Conservation (phyloP, 2,797 vertebrate genomes). For the Xerus rutilus region DNA sequence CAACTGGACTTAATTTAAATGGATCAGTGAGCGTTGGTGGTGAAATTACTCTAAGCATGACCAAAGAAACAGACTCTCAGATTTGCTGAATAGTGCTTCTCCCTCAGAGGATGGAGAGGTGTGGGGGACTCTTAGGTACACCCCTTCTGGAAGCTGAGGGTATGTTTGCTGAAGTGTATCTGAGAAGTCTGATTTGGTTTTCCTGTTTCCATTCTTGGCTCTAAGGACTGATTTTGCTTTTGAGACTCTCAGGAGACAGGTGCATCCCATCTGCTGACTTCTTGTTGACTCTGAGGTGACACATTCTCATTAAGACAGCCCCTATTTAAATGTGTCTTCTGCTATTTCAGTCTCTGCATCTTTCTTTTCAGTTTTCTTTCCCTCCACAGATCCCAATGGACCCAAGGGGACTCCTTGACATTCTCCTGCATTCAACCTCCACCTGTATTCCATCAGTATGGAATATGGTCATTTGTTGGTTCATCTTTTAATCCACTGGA, state of each 20-base stretch:
- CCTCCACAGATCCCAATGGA: neutral
- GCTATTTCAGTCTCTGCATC: neutral
- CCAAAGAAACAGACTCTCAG: neutral
- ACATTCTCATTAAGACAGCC: conserved; percentile 1
- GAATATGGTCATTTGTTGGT: conserved; percentile 2
- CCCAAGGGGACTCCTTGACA: neutral
- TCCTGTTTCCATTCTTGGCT: conserved; percentile 47
- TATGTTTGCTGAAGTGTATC: conserved; percentile 37
- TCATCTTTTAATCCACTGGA: conserved; percentile 52
- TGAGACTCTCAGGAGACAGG: conserved; percentile 17
- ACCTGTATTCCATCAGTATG: conserved; percentile 56
- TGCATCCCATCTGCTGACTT: conserved; percentile 46
- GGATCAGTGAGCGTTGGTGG: neutral
- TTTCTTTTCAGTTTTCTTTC: conserved; percentile 27
- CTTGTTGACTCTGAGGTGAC: neutral
- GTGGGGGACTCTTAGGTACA: neutral
- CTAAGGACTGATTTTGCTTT: conserved; percentile 41
- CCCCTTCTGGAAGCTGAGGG: neutral
- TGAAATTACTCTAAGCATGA: conserved; percentile 15
- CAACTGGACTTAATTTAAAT: conserved; percentile 24
- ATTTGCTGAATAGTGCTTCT: neutral
- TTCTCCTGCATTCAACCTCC: conserved; percentile 28
- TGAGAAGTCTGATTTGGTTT: conserved; percentile 41
- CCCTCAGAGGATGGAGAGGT: neutral
- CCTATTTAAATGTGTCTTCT: conserved; percentile 19